Base-by-base conservation (phyloP, 2,113 vertebrate genomes). In the Strix uralensis region DNA sequence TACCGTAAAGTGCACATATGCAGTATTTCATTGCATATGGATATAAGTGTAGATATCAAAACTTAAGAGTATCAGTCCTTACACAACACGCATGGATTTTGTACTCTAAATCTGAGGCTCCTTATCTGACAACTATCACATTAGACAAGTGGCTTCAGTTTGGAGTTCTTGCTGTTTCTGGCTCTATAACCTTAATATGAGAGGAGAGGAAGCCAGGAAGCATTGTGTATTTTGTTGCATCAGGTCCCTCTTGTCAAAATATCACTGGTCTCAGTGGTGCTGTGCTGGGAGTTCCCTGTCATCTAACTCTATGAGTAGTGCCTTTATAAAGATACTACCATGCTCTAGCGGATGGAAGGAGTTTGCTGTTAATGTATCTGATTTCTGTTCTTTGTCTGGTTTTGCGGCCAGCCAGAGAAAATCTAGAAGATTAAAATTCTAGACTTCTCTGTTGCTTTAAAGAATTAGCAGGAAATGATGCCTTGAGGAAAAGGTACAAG, bases 21-120 rank as follows among this genome's bases (percentile, higher is more conserved):
- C 86, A 91, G 55, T 91, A 94, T 96, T 96, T 97, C 95, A 88
- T 57, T 66, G 59, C 91, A 73, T 70, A 46, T 90, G 71, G 89
- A 81, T 92, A 58, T 25, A 65, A 94, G 88, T 42, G 79, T 34
- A 83, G 74, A 88, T 89, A 90, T 55, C 81, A 78, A 90, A 95
- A 90, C 67, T 51, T 52, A 49, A 91, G 30, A 91, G n/a, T 80
- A 44, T 57, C 70, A 67, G 40, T 52, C 83, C 83, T 91, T 62
- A 34, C 34, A 66, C n/a, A 90, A 27, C 81, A 72, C 29, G 36
- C 26, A 3, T 30, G 65, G 32, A 47, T 73, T 62, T 69, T 62
- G 55, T 29, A 21, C 78, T 77, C 71, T 91, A 82, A 86, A 95
- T 95, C 67, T 90, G 84, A 58, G 55, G 32, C 78, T 95, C 57